Evolutionary conservation across 2,888 invertebrate genomes (phyloP), one percentile per base, ranked within the genome.

Genomic region (Sceliomorpha sp.): DNA sequence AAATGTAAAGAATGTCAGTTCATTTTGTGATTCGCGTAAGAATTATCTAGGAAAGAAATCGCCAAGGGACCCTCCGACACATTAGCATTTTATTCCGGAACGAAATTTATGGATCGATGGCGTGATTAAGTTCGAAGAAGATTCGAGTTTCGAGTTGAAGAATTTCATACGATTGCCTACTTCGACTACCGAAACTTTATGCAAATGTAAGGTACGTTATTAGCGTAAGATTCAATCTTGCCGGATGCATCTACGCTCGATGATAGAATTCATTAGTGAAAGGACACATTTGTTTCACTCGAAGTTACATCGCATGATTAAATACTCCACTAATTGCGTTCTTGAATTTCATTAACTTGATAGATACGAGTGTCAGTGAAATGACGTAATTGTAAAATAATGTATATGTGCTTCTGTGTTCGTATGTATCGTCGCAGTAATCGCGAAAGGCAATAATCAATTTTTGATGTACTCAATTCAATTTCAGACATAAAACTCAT

Each of bases 1-100:
- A 24, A 24, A 24, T 7, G 24, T 24, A 24, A 24, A n/a, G n/a
- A n/a, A n/a, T n/a, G 24, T 24, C 9, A 8, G 31, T 8, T 32
- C 14, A 36, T 44, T 34, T 34, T 10, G 14, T 42, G 34, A 55
- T 36, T 45, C 26, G 36, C 10, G 12, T 27, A 44, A 20, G 26
- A 58, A 31, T 47, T 47, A 47, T 47, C 47, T 47, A 10, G 15
- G 31, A 29, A 26, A 47, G 26, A 31, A 32, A 32, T 58, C 58
- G 26, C 24, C 20, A n/a, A 7, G 13, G 36, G 31, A 47, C 45
- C 29, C 24, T 39, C 12, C 10, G 40, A n/a, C 26, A 14, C 13
- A 58, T 58, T 58, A 58, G 47, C 58, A 58, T 58, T 58, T 58
- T 36, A 47, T 10, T 44, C 20, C 36, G 44, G 37, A 44, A 55